Percentiles rank a stretch among this genome's conserved stretches.
Conservation (phyloP, 2,888 invertebrate genomes). For the Lamellibrachia columna region DNA sequence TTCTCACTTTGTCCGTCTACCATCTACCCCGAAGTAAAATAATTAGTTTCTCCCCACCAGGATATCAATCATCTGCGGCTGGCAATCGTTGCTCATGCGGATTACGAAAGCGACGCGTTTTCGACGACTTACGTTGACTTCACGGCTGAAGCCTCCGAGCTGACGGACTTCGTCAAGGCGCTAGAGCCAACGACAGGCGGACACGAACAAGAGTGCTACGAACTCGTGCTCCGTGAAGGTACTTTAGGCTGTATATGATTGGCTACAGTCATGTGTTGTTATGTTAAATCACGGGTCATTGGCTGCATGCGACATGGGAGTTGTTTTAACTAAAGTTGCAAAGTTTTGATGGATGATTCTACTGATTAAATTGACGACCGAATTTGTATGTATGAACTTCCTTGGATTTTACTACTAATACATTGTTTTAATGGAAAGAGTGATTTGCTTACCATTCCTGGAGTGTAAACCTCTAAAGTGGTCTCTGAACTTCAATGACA, state of each 20-base stretch:
- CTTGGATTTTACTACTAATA: no score
- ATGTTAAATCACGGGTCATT: no score
- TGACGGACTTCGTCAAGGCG: constrained; percentile 49
- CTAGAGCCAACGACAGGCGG: constrained; percentile 50
- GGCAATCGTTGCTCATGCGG: constrained; percentile 38
- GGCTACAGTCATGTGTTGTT: not conserved
- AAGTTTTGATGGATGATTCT: no score
- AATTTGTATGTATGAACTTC: no score
- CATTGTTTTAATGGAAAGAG: no score
- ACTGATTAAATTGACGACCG: no score
- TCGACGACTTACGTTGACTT: constrained; percentile 52
- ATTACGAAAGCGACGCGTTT: constrained; percentile 46
- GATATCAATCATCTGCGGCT: not conserved
- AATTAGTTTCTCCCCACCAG: not conserved
- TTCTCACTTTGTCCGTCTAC: no score
- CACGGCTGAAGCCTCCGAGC: constrained; percentile 44
- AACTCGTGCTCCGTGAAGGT: constrained; percentile 50
- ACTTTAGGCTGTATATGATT: not conserved
- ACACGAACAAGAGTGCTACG: constrained; percentile 57
- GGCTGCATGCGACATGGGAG: no score
- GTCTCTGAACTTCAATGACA: no score
- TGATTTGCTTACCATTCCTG: no score
- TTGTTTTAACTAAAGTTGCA: no score
- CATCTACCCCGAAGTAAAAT: not conserved
- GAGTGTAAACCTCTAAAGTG: no score